Percentiles rank a stretch among this genome's conserved stretches.
These are phyloP conservation scores for Phragmatobia fuliginosa DNA, from an alignment of 2,888 invertebrate genomes.

Conservation along the genomic window DNA sequence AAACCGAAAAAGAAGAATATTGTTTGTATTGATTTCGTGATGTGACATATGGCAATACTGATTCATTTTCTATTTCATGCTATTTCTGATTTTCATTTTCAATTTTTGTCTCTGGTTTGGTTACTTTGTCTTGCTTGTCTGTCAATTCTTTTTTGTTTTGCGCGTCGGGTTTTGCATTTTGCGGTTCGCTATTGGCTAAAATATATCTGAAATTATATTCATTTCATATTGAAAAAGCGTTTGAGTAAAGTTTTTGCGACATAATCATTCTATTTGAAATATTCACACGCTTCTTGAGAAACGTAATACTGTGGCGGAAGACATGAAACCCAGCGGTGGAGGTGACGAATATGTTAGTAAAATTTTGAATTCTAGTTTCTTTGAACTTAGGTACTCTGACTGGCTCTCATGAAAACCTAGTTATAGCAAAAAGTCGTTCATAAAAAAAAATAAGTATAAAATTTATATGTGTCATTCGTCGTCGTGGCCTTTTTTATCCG, in stretches of 20 bases:
- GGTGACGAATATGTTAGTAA: conserved; percentile 78
- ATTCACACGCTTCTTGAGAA: conserved; percentile 1
- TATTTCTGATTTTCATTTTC: too few relatives aligned
- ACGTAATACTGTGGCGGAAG: conserved; percentile 29
- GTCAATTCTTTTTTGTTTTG: conserved; percentile 14
- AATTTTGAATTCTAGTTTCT: neutral
- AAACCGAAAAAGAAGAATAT: too few relatives aligned
- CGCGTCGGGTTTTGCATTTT: conserved; percentile 30
- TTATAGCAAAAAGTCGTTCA: neutral
- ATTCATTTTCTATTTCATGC: too few relatives aligned
- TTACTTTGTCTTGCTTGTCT: neutral
- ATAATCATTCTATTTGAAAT: conserved; percentile 8
- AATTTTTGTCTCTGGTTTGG: neutral
- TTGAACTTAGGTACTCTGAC: neutral
- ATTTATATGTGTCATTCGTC: neutral
- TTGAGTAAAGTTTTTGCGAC: neutral
- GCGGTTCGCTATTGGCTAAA: conserved; percentile 30
- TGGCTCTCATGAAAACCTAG: neutral
- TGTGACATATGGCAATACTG: neutral
- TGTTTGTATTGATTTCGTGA: too few relatives aligned
- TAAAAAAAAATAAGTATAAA: neutral
- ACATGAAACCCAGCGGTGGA: conserved; percentile 77
- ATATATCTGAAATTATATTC: conserved; percentile 30
- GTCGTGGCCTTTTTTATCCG: conserved; percentile 5
- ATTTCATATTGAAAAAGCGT: conserved; percentile 16